These are phyloP conservation scores for Drosophila paracracens DNA, from an alignment of 2,888 invertebrate genomes.

Conservation along the genomic window DNA sequence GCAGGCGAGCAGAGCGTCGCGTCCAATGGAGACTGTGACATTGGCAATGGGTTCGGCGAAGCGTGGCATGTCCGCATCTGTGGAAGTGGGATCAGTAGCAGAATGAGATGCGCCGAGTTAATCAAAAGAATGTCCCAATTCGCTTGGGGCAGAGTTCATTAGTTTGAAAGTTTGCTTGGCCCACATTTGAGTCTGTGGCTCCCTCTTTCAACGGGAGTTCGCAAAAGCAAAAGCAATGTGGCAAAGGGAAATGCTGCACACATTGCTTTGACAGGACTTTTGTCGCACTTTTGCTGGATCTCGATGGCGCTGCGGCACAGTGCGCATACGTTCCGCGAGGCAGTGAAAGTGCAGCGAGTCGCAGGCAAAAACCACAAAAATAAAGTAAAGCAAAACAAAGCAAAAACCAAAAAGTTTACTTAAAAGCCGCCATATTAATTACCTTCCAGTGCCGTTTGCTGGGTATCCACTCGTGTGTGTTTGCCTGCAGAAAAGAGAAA, in stretches of 20 bases:
- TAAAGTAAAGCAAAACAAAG: background rate
- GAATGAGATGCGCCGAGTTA: constrained; percentile 21
- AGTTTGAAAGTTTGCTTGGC: constrained; percentile 36
- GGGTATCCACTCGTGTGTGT: constrained; percentile 83
- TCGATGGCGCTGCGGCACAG: constrained; percentile 48
- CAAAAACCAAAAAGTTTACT: constrained; percentile 22
- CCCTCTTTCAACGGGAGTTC: constrained; percentile 21
- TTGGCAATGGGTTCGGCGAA: constrained; percentile 96
- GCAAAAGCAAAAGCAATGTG: constrained; percentile 32
- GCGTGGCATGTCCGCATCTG: constrained; percentile 87
- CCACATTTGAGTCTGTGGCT: constrained; percentile 42
- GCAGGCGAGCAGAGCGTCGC: constrained; percentile 94
- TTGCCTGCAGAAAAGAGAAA: constrained; percentile 80
- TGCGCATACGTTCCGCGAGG: constrained; percentile 54
- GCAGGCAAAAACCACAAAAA: constrained; percentile 8
- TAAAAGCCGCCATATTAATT: constrained; percentile 72
- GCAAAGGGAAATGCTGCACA: constrained; percentile 31
- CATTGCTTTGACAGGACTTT: constrained; percentile 42
- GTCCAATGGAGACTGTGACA: constrained; percentile 94
- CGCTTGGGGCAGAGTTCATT: constrained; percentile 35
- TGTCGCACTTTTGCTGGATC: constrained; percentile 35
- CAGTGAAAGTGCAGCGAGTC: constrained; percentile 41
- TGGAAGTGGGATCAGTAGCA: constrained; percentile 5
- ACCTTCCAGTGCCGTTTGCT: constrained; percentile 83
- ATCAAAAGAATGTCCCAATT: background rate